Percentiles rank a stretch among this genome's conserved stretches.
Conservation (phyloP, 2,797 vertebrate genomes). For the Enteromius treurensis region DNA sequence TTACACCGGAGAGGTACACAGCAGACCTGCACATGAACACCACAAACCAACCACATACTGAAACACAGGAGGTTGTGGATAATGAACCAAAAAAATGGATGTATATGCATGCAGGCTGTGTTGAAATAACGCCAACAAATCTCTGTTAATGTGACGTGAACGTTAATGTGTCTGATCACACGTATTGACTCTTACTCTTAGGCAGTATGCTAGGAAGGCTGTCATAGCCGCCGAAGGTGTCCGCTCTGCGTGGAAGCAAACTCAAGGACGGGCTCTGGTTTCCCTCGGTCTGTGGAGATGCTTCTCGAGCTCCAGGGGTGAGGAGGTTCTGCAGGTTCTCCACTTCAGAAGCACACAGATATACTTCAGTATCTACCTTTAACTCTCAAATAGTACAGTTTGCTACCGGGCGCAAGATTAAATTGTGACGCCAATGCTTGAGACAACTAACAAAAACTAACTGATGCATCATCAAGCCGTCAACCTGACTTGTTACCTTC, state of each 20-base stretch:
- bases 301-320: slow-evolving; percentile 72
- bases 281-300: slow-evolving; percentile 69
- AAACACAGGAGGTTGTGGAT: not conserved
- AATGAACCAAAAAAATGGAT: not conserved
- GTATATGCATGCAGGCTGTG: no score
- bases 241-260: slow-evolving; percentile 81
- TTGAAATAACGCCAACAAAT: not conserved
- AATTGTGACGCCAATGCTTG: not conserved
- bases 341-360: slow-evolving; percentile 71
- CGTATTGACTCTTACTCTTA: slow-evolving; percentile 80
- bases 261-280: slow-evolving; percentile 61
- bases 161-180: not conserved
- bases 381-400: not conserved
- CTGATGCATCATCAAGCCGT: not conserved
- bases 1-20: not conserved
- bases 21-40: not conserved
- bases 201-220: slow-evolving; percentile 70
- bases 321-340: slow-evolving; percentile 90
- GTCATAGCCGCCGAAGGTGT: slow-evolving; percentile 91
- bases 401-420: not conserved
- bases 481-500: slow-evolving; percentile 78
- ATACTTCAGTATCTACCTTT: no score
- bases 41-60: not conserved
- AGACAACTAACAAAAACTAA: not conserved
- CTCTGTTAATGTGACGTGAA: no score